These are phyloP conservation scores for Xanthia togata DNA, from an alignment of 2,888 invertebrate species.

Conservation along the genomic window DNA sequence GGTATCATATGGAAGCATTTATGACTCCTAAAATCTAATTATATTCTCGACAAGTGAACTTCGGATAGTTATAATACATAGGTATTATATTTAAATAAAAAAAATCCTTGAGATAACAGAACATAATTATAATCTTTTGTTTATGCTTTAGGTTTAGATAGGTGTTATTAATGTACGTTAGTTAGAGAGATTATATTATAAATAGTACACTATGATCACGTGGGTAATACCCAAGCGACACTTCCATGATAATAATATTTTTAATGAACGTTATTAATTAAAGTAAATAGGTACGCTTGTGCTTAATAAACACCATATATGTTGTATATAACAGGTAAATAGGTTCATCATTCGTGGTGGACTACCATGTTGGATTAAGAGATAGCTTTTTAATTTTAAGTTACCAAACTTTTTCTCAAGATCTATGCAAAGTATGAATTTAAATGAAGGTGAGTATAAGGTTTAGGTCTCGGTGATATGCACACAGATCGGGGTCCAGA, in stretches of 20 bases:
- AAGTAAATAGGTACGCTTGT: no score
- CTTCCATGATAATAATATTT: no score
- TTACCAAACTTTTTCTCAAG: no score
- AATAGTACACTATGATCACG: not conserved
- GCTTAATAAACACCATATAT: no score
- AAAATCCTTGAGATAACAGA: slow-evolving; percentile 8
- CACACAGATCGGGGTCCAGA: not conserved
- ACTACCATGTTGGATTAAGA: no score
- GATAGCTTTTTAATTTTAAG: no score
- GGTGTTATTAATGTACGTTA: not conserved
- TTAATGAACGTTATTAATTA: no score
- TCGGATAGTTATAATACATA: no score
- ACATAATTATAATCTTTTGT: not conserved
- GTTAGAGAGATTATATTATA: not conserved
- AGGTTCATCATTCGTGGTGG: no score
- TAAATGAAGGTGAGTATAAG: not conserved
- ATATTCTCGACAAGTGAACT: not conserved
- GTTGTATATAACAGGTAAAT: no score
- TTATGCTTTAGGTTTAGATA: not conserved
- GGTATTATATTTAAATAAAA: no score
- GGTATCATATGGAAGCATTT: not conserved
- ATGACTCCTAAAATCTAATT: not conserved
- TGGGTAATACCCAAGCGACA: not conserved
- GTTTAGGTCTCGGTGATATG: not conserved
- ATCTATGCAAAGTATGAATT: not conserved